These are phyloP conservation scores for Pasiphila rectangulata DNA, from an alignment of 2,888 invertebrate genomes.

Conservation along the genomic window DNA sequence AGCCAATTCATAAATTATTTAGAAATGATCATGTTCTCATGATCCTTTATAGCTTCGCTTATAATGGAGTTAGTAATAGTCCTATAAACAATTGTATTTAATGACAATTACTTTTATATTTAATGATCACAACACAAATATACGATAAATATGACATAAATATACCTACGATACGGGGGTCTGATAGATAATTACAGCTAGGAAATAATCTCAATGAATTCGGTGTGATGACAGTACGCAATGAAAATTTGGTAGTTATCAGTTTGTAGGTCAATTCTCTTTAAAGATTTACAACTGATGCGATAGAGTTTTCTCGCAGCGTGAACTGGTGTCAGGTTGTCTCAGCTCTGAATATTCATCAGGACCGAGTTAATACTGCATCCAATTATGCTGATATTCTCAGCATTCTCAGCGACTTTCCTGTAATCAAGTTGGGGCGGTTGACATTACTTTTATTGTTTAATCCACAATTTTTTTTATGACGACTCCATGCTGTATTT, in stretches of 20 bases:
- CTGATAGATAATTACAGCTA: no score
- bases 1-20: conserved; percentile 26
- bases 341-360: conserved; percentile 64
- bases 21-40: conserved; percentile 7
- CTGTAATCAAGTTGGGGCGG: no score
- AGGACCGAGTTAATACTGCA: conserved; percentile 31
- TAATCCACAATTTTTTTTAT: no score
- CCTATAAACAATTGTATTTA: not conserved
- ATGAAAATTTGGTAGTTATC: not conserved
- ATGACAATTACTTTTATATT: not conserved
- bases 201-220: no score
- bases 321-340: conserved; percentile 57
- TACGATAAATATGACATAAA: no score
- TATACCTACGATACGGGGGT: no score
- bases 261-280: not conserved
- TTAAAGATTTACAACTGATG: conserved; percentile 53
- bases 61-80: not conserved
- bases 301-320: conserved; percentile 59
- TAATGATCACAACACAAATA: no score
- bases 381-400: conserved; percentile 10
- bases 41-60: not conserved
- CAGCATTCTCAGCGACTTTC: conserved; percentile 5
- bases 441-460: not conserved
- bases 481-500: no score
- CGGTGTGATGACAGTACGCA: no score